Conservation (phyloP, 2,888 invertebrate genomes). For the Sylvicola fuscatus region DNA sequence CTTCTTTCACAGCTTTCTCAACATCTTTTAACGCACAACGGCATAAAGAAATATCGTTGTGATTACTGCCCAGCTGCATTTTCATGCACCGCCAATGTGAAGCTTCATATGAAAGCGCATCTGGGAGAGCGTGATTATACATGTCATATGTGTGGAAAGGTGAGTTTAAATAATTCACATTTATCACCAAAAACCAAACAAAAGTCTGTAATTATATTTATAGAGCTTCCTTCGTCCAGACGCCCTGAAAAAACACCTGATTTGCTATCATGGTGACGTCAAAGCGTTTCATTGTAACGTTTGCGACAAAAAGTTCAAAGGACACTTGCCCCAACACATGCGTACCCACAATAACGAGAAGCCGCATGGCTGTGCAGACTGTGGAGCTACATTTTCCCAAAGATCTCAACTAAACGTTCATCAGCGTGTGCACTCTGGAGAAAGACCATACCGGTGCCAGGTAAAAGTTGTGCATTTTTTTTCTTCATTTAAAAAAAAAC, state of each 20-base stretch:
- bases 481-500: not conserved
- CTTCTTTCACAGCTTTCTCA: conserved; percentile 22
- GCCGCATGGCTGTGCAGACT: conserved; percentile 57
- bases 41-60: conserved; percentile 50
- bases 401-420: conserved; percentile 70
- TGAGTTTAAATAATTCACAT: not conserved
- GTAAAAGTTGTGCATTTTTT: conserved; percentile 26
- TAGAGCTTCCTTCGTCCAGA: conserved; percentile 47
- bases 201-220: conserved; percentile 1
- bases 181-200: not conserved
- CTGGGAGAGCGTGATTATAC: conserved; percentile 52
- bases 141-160: conserved; percentile 59
- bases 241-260: conserved; percentile 47
- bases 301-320: conserved; percentile 61
- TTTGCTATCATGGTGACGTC: conserved; percentile 50
- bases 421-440: conserved; percentile 65
- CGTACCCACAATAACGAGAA: conserved; percentile 51
- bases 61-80: conserved; percentile 49
- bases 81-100: conserved; percentile 40
- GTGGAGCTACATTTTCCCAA: conserved; percentile 62
- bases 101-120: conserved; percentile 45
- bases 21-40: conserved; percentile 54
- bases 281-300: conserved; percentile 59
- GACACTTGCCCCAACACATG: conserved; percentile 66
- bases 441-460: conserved; percentile 60